These are phyloP conservation scores for Apeltes quadracus DNA, from an alignment of 2,113 vertebrate genomes.

Conservation along the genomic window DNA sequence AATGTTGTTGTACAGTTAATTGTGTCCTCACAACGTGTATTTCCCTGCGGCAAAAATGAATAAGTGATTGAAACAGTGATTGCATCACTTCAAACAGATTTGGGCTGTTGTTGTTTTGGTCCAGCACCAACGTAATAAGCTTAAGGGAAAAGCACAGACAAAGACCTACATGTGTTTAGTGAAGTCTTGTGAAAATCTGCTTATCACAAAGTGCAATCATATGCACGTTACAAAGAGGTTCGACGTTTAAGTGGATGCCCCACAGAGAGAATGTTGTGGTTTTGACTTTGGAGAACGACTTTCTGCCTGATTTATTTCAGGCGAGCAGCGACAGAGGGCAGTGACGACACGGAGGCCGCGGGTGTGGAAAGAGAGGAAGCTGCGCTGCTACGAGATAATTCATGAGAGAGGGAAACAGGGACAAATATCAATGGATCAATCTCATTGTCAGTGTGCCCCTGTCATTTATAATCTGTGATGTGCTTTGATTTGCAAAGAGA, in stretches of 20 bases:
- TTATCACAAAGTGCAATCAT: neutral
- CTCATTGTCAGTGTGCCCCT: neutral
- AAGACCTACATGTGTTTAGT: neutral
- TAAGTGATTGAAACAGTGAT: too few species aligned
- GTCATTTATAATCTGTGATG: neutral
- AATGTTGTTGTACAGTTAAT: neutral
- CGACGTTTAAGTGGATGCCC: neutral
- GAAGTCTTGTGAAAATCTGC: neutral
- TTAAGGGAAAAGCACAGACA: neutral
- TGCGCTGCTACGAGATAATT: constrained; percentile 56
- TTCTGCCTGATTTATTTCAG: constrained; percentile 47
- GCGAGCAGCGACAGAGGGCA: constrained; percentile 11
- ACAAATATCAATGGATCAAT: constrained; percentile 13
- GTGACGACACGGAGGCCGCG: constrained; percentile 20
- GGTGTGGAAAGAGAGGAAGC: constrained; percentile 37
- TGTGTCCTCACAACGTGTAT: constrained; percentile 2
- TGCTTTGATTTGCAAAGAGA: neutral
- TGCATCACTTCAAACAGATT: neutral
- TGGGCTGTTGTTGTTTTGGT: neutral
- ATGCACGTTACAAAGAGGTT: neutral
- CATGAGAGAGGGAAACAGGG: constrained; percentile 31
- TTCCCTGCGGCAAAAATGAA: constrained; percentile 9
- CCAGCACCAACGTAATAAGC: neutral
- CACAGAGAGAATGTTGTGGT: neutral
- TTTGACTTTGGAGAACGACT: neutral